phyloP scores from a whole-genome alignment of 2,113 vertebrate species.

The Chelonoidis abingdonii region DNA sequence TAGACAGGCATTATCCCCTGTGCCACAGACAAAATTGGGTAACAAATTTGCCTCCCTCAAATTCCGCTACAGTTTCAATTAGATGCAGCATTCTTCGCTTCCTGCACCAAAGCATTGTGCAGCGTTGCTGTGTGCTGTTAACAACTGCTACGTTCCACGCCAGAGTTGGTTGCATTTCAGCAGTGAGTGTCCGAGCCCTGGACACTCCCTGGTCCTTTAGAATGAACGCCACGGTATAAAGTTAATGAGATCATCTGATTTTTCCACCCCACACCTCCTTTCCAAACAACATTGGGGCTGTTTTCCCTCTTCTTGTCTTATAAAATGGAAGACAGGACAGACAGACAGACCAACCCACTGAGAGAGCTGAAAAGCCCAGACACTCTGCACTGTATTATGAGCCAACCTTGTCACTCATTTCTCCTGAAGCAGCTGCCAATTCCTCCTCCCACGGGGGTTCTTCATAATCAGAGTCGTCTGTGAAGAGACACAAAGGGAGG shows the following conservation, averaged over 20 bases:
- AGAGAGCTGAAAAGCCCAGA: not conserved
- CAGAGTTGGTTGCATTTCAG: not conserved
- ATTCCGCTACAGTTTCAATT: not conserved
- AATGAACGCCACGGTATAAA: not conserved
- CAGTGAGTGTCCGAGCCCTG: not conserved
- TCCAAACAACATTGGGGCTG: not conserved
- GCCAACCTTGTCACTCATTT: slow-evolving; percentile 70
- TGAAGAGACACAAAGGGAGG: not conserved
- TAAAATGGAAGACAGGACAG: not conserved
- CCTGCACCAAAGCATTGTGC: not conserved
- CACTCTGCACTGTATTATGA: not conserved
- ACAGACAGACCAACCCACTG: not conserved
- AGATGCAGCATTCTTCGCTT: not conserved
- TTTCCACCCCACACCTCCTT: not conserved
- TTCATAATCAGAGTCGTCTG: slow-evolving; percentile 73
- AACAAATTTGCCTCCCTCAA: not conserved
- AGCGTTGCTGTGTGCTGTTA: not conserved
- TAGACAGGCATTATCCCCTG: not conserved
- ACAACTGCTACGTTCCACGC: not conserved
- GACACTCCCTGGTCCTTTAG: not conserved
- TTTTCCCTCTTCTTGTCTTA: not conserved
- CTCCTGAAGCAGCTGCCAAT: not conserved
- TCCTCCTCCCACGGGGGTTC: slow-evolving; percentile 53
- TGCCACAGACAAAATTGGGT: too few relatives aligned
- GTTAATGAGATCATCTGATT: not conserved